Conservation (phyloP, 2,113 vertebrate species). For the Hoplias malabaricus region DNA sequence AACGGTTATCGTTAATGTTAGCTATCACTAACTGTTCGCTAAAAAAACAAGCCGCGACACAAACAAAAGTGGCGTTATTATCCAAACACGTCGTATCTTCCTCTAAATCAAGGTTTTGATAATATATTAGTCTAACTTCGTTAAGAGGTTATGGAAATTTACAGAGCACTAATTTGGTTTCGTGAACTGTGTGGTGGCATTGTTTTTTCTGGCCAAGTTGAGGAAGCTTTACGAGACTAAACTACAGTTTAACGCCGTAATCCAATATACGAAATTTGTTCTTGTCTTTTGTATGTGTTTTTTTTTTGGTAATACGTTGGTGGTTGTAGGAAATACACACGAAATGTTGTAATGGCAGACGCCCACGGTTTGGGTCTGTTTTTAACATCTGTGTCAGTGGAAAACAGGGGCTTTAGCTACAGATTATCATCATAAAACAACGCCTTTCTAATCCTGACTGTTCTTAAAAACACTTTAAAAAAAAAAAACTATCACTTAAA, state of each 20-base stretch:
- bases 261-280: too few species aligned
- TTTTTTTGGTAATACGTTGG: neutral
- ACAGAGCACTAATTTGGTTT: neutral
- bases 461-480: too few species aligned
- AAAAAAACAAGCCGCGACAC: too few species aligned
- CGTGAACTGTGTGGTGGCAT: neutral
- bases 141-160: neutral
- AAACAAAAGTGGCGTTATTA: too few species aligned
- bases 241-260: neutral
- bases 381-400: neutral
- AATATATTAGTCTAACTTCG: neutral
- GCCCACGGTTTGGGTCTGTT: neutral
- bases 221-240: neutral
- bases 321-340: neutral
- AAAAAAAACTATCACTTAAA: neutral
- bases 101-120: neutral
- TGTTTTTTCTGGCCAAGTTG: neutral
- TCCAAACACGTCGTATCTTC: neutral
- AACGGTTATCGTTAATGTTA: too few species aligned
- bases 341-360: neutral
- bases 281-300: too few species aligned
- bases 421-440: too few species aligned
- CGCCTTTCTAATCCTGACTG: too few species aligned
- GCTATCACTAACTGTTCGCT: too few species aligned
- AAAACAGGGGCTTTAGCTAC: neutral